These are phyloP conservation scores for Hozukius guyotensis DNA, from an alignment of 2,797 vertebrate species.

Conservation along the genomic window DNA sequence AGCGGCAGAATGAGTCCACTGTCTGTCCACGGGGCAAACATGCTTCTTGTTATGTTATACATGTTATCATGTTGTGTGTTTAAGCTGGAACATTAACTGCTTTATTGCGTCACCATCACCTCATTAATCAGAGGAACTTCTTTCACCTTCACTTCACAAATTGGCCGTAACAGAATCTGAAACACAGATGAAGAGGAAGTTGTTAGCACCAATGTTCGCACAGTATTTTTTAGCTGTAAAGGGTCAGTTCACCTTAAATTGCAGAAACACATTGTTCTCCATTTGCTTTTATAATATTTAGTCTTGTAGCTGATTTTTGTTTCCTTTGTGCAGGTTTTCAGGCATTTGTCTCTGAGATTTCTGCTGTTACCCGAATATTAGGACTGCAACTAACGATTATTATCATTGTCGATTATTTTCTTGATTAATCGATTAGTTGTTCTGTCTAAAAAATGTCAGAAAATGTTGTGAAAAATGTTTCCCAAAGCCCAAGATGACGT, in stretches of 20 bases:
- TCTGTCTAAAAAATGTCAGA: too few species aligned
- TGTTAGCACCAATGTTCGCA: conserved; percentile 12
- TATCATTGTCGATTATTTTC: too few species aligned
- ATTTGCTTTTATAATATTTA: neutral
- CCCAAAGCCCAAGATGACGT: too few species aligned
- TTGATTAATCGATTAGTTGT: too few species aligned
- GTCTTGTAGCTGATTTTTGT: neutral
- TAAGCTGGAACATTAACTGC: conserved; percentile 22
- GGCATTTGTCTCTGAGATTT: neutral
- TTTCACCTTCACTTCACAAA: conserved; percentile 35
- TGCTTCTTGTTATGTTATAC: conserved; percentile 20
- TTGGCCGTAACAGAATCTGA: conserved; percentile 53
- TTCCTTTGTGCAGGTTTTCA: neutral
- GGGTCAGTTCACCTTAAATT: neutral
- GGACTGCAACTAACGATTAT: too few species aligned
- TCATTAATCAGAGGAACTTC: conserved; percentile 30
- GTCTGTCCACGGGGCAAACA: conserved; percentile 51
- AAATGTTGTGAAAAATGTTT: too few species aligned
- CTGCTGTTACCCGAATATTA: neutral
- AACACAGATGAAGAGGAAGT: conserved; percentile 61
- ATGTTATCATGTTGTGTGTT: neutral
- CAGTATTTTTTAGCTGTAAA: neutral
- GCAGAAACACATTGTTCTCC: neutral
- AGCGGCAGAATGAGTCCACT: conserved; percentile 52
- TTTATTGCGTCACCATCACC: conserved; percentile 42